Evolutionary conservation across 1,140 invertebrate species (phyloP).

Genomic region (Macrotrachela quadricornifera): DNA sequence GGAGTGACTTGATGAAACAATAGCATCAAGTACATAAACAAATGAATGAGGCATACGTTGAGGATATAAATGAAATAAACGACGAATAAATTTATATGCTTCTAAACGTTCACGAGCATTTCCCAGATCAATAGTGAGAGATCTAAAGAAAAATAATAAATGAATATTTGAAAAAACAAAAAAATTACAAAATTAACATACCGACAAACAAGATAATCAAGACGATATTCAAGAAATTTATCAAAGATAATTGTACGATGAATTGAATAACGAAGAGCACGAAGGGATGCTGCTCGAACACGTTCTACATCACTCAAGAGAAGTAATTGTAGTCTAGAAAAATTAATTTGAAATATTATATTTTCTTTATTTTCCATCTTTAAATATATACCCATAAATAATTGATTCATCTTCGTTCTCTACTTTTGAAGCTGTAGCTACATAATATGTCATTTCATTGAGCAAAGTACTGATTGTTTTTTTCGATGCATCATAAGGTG

Average conservation of each 20-base stretch:
- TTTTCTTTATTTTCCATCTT: too few species aligned
- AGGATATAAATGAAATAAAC: conserved; percentile 44
- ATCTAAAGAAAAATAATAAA: conserved; percentile 19
- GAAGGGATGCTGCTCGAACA: conserved; percentile 59
- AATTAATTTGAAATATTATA: background rate
- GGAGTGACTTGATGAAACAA: conserved; percentile 32
- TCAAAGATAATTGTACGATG: conserved; percentile 50
- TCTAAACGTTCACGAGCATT: conserved; percentile 73
- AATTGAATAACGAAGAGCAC: conserved; percentile 60
- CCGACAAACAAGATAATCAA: conserved; percentile 56
- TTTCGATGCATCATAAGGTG: background rate
- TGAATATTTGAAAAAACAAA: too few species aligned
- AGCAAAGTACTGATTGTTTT: background rate
- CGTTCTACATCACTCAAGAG: conserved; percentile 63
- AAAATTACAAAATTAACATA: conserved; percentile 20
- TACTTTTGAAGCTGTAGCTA: background rate
- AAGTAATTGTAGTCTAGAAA: conserved; percentile 53
- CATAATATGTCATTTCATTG: background rate
- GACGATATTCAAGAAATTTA: conserved; percentile 50
- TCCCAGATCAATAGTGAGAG: conserved; percentile 51
- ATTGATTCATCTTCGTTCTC: background rate
- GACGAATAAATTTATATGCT: conserved; percentile 55
- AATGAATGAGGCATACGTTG: conserved; percentile 42
- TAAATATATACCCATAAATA: too few species aligned
- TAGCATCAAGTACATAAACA: conserved; percentile 49